Evolutionary conservation across 2,888 invertebrate species (phyloP).

Genomic region (Hedychridium roseum): DNA sequence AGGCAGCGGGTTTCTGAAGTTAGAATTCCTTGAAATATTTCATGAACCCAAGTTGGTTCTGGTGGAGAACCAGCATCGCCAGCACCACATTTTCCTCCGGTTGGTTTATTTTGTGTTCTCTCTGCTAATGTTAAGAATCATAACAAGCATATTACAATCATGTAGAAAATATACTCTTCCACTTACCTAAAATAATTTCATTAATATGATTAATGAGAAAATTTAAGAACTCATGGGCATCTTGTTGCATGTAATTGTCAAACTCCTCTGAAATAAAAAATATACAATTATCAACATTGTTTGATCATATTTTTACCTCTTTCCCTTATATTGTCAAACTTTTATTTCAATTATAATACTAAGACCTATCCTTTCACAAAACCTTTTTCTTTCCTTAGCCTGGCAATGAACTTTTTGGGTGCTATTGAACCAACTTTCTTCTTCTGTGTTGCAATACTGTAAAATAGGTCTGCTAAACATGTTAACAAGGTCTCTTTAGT

Average conservation of each 20-base stretch:
- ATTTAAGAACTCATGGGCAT: constrained; percentile 99
- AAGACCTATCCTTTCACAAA: constrained; percentile 22
- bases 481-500: constrained; percentile 97
- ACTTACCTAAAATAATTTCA: constrained; percentile 92
- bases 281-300: not conserved
- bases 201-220: constrained; percentile 98
- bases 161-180: not conserved
- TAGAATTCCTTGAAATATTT: constrained; percentile 99
- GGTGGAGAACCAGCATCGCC: constrained; percentile 70
- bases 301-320: not conserved
- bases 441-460: constrained; percentile 99
- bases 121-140: too few relatives aligned
- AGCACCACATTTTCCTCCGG: constrained; percentile 62
- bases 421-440: constrained; percentile 99
- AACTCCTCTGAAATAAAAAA: constrained; percentile 82
- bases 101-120: constrained; percentile 76
- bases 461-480: constrained; percentile 97
- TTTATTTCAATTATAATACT: constrained; percentile 6
- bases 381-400: constrained; percentile 98
- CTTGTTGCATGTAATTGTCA: constrained; percentile 99
- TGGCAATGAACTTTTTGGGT: constrained; percentile 98
- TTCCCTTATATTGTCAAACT: too few relatives aligned
- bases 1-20: constrained; percentile 99
- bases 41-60: constrained; percentile 99
- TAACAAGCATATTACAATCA: constrained; percentile 34